Base-by-base conservation (phyloP, 2,888 invertebrate genomes). In the Celastrina argiolus region DNA sequence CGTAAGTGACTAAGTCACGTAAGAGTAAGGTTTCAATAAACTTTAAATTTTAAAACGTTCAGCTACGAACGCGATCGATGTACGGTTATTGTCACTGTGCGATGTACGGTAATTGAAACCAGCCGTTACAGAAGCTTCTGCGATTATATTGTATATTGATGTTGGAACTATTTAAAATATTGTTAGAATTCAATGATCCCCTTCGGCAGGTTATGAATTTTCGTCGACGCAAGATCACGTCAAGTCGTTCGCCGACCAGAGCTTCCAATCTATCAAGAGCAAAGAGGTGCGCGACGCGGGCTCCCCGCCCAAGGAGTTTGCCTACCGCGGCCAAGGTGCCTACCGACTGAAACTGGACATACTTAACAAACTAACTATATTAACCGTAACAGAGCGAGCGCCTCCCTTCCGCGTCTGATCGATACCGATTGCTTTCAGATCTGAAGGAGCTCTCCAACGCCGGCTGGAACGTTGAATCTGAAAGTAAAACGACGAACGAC, bases 231-330 rank as follows among this genome's bases (percentile, higher is more conserved):
- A 91, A 73, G 92, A 90, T 74, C 95, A 96, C 82, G 94, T 95
- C 66, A 94, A 94, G 79, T 94, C 94, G 14, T 91, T 96, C 77
- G 92, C 93, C 65, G 95, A 96, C 85, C 95, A 96, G 85, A 95
- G 94, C 81, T 96, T 95, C 88, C 92, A 95, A 82, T 94, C 94
- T 71, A 92, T 95, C 83, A 96, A 96, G 88, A 93, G 93, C 75
- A 95, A 96, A 88, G 95, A 96, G 87, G 94, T 96, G 70, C 92
- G 95, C 68, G 96, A 96, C 81, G 95, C 95, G 22, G 94, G 94
- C 84, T 95, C 95, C 68, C 95, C 96, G 34, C 94, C 94, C 67
- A 92, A 93, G 83, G 94, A 94, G 80, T 88, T 85, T 84, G 76
- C 81, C 73, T 90, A 87, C 83, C 84, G 84, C 79, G 85, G 83